These are phyloP conservation scores for Branchipolynoe longqiensis DNA, from an alignment of 2,888 invertebrate species.

Conservation along the genomic window DNA sequence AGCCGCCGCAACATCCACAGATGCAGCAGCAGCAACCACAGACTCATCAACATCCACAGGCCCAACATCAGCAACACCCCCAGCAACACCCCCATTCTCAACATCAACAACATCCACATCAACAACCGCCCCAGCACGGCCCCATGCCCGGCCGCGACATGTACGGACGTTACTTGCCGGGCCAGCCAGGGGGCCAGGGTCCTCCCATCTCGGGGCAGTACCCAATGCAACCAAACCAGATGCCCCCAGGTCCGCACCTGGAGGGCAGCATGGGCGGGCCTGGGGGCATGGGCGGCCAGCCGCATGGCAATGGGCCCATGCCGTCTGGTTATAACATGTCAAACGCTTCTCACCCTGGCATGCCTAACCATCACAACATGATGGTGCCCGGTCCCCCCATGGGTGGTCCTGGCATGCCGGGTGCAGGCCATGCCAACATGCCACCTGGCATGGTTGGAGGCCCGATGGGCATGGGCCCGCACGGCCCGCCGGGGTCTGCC, in stretches of 20 bases:
- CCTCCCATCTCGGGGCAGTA: conserved; percentile 35
- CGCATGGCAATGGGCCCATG: conserved; percentile 47
- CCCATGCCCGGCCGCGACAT: conserved; percentile 46
- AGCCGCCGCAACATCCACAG: background rate
- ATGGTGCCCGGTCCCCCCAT: conserved; percentile 8
- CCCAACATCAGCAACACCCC: too few relatives aligned
- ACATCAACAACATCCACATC: background rate
- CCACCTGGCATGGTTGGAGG: conserved; percentile 14
- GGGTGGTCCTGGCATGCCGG: background rate
- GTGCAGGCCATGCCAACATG: conserved; percentile 15
- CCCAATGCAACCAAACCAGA: conserved; percentile 12
- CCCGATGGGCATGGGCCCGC: conserved; percentile 13
- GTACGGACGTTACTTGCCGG: conserved; percentile 26
- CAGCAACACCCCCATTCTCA: too few relatives aligned
- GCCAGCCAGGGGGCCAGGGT: conserved; percentile 37
- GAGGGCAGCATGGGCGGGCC: background rate
- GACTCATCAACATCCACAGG: background rate
- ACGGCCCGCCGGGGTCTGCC: background rate
- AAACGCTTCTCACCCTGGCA: background rate
- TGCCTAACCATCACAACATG: conserved; percentile 25
- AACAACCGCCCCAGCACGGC: background rate
- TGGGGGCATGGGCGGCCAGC: conserved; percentile 3
- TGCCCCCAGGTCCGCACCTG: conserved; percentile 3
- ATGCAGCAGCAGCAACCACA: background rate
- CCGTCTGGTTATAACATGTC: conserved; percentile 24